Base-by-base conservation (phyloP, 2,888 invertebrate species). In the Dolichomitus sp. region DNA sequence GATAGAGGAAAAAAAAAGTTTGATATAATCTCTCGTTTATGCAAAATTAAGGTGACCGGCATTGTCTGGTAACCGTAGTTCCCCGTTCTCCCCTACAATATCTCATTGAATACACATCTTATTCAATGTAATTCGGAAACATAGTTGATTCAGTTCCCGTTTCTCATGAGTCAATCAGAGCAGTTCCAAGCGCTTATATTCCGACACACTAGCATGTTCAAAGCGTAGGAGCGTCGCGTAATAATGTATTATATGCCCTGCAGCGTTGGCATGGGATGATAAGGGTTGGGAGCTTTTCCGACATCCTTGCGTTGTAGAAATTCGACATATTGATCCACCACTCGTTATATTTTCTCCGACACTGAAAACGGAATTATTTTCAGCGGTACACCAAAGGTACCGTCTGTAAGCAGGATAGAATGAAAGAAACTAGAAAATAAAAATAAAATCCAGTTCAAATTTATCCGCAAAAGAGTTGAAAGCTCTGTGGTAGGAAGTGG, bases 241-340 rank as follows among this genome's bases (percentile, higher is more conserved):
- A 78, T 81, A 78, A 81, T 81, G 70, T 70, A 70, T 70, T 45
- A 66, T 63, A 54, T 54, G 42, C 52, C 61, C 81, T 59, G n/a
- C 68, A 73, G 73, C 57, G 65, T 69, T 73, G 81, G 65, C 52
- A 54, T 54, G 52, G 63, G 81, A 69, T 54, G 72, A 81, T 69
- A 57, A 45, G 78, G 73, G 69, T 68, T 78, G 52, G 73, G 69
- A 68, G 78, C 78, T 81, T 78, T 73, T 74, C 61, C 45, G 37
- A 37, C 63, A n/a, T 37, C 17, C 14, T 68, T 30, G 72, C 72
- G 52, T 27, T 69, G 45, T 68, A 63, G 78, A 52, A 40, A 78
- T 78, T 78, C 81, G 63, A 59, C 66, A 78, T 81, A 81, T 81
- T 69, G 81, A 81, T 81, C 73, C 33, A 40, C 54, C 48, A 57